A percentile compares a stretch with the other conserved stretches of the same genome.
Conservation (phyloP, 2,797 vertebrate species). For the Toxotes lorentzi region DNA sequence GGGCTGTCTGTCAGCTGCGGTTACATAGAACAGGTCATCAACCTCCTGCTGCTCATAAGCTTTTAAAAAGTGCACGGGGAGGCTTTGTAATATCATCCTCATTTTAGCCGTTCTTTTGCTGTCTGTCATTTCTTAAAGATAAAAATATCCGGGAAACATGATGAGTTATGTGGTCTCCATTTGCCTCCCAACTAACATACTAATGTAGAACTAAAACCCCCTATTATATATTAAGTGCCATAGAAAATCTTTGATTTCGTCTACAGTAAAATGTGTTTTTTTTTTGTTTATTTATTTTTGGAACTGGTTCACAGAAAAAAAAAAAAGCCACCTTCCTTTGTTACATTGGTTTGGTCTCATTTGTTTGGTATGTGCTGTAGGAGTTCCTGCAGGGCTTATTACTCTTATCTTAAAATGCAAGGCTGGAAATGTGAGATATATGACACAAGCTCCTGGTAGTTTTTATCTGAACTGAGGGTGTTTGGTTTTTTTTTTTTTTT, state of each 20-base stretch:
- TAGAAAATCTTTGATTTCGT: slow-evolving; percentile 2
- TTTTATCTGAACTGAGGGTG: slow-evolving; percentile 1
- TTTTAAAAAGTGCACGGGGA: slow-evolving; percentile 22
- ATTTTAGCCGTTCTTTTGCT: neutral
- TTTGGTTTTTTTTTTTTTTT: neutral
- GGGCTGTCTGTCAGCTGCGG: slow-evolving; percentile 42
- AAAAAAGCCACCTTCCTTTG: neutral
- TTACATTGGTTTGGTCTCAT: slow-evolving; percentile 19
- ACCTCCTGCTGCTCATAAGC: slow-evolving; percentile 39
- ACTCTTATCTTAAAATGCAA: slow-evolving; percentile 46
- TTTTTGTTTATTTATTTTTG: neutral
- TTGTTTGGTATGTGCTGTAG: slow-evolving; percentile 13
- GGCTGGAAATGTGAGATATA: slow-evolving; percentile 13
- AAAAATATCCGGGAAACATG: slow-evolving; percentile 25
- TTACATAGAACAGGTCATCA: slow-evolving; percentile 34
- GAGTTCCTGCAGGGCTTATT: slow-evolving; percentile 24
- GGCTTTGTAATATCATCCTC: slow-evolving; percentile 32
- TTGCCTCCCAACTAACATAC: slow-evolving; percentile 10
- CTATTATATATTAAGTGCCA: neutral
- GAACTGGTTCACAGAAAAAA: neutral
- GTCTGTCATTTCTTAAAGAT: slow-evolving; percentile 4
- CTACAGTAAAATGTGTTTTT: neutral
- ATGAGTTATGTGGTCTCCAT: slow-evolving; percentile 8
- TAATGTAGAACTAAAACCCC: neutral
- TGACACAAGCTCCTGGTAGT: slow-evolving; percentile 4